Percentiles rank a stretch among this genome's conserved stretches.
Evolutionary conservation across 2,888 invertebrate genomes (phyloP).

Genomic region (Leptinotarsa rubiginosa): DNA sequence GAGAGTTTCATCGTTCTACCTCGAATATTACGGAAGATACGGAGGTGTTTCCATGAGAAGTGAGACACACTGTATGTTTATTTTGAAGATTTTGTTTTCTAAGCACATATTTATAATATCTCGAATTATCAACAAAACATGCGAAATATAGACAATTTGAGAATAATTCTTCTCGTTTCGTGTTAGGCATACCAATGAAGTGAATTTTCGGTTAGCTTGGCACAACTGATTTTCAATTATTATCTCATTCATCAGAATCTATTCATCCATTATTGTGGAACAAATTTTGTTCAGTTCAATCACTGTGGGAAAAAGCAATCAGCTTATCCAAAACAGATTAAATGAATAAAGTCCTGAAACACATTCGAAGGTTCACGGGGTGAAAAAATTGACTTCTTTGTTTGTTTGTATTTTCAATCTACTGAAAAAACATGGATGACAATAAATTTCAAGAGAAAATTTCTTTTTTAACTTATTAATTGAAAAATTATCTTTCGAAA

Average conservation of each 20-base stretch:
- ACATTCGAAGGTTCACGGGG: not conserved
- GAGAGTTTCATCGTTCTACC: too few relatives aligned
- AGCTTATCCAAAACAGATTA: not conserved
- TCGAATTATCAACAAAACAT: not conserved
- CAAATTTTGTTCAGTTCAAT: not conserved
- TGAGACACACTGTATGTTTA: too few relatives aligned
- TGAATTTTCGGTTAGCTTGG: too few relatives aligned
- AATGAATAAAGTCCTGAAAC: not conserved
- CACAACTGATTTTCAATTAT: not conserved
- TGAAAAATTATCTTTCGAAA: too few relatives aligned
- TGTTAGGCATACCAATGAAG: too few relatives aligned
- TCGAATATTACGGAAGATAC: too few relatives aligned
- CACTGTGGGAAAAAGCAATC: not conserved
- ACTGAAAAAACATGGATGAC: not conserved
- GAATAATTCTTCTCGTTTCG: too few relatives aligned
- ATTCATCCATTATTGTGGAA: not conserved
- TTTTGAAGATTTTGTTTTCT: too few relatives aligned
- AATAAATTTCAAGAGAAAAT: not conserved
- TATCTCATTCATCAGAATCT: not conserved
- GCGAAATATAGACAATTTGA: too few relatives aligned
- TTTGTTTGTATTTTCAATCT: not conserved
- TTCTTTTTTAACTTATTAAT: too few relatives aligned
- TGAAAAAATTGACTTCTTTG: not conserved
- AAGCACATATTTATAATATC: not conserved
- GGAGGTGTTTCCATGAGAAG: too few relatives aligned